phyloP scores from a whole-genome alignment of 1,140 invertebrate species.

The Muscidifurax raptorellus region DNA sequence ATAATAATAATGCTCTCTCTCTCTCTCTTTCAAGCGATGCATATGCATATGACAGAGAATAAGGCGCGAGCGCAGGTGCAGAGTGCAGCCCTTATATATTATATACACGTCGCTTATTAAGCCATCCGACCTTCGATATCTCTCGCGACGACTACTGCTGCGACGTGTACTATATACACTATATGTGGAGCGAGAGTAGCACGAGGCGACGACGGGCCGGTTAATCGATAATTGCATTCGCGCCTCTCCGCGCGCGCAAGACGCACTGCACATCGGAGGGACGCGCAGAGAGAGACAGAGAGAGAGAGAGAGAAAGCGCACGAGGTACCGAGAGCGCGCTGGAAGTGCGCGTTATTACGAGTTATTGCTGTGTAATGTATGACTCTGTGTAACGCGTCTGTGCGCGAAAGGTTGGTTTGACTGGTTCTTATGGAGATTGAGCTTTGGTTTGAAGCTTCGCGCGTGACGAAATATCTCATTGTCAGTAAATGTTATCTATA shows the following conservation, averaged over 20 bases:
- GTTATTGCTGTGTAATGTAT: too few species aligned
- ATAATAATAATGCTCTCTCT: not conserved
- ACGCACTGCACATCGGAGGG: not conserved
- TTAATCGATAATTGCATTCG: constrained; percentile 45
- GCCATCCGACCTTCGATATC: not conserved
- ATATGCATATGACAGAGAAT: too few species aligned
- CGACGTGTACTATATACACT: not conserved
- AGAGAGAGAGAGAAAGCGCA: too few species aligned
- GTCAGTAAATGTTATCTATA: too few species aligned
- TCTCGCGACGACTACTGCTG: not conserved
- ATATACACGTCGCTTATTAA: not conserved
- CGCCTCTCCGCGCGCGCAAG: not conserved
- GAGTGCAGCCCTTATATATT: not conserved
- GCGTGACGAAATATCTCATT: too few species aligned
- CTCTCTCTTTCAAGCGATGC: too few species aligned
- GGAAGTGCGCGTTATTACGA: not conserved
- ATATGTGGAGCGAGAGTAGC: not conserved
- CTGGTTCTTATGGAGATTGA: too few species aligned
- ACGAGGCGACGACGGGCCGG: not conserved
- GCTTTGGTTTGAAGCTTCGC: too few species aligned
- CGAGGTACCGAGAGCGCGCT: too few species aligned
- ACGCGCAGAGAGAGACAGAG: not conserved
- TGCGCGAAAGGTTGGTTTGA: too few species aligned
- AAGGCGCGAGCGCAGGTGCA: not conserved
- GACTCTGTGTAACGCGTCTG: too few species aligned